A percentile compares a stretch with the other conserved stretches of the same genome.
Conservation (phyloP, 2,113 vertebrate genomes). For the Corvus moneduloides region DNA sequence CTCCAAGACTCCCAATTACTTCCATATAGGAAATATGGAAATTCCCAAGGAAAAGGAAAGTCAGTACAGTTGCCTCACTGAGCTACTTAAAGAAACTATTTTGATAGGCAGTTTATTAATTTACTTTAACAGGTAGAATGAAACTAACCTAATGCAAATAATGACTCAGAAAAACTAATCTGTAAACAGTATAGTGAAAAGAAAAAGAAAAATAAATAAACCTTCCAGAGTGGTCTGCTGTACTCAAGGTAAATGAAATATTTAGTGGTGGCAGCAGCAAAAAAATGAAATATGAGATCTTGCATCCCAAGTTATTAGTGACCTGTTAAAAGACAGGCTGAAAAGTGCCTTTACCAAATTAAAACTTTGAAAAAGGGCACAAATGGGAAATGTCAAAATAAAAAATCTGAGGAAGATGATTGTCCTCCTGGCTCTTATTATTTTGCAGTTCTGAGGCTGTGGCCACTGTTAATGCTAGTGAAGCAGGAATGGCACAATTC, state of each 20-base stretch:
- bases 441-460: slow-evolving; percentile 66
- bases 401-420: slow-evolving; percentile 71
- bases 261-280: slow-evolving; percentile 70
- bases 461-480: slow-evolving; percentile 37
- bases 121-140: slow-evolving; percentile 40
- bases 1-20: not conserved
- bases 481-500: slow-evolving; percentile 63
- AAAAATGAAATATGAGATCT: slow-evolving; percentile 76
- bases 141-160: slow-evolving; percentile 36
- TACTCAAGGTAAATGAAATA: slow-evolving; percentile 77
- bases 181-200: slow-evolving; percentile 36
- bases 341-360: slow-evolving; percentile 77
- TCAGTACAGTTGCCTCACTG: not conserved
- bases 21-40: not conserved
- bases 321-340: slow-evolving; percentile 75
- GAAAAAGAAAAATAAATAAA: not conserved
- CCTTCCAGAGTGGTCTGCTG: slow-evolving; percentile 27
- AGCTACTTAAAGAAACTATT: slow-evolving; percentile 8
- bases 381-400: slow-evolving; percentile 78
- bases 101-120: slow-evolving; percentile 22
- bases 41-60: not conserved
- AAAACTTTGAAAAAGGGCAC: slow-evolving; percentile 74
- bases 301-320: slow-evolving; percentile 78
- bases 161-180: slow-evolving; percentile 23
- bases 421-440: slow-evolving; percentile 70